Evolutionary conservation across 1,140 invertebrate genomes (phyloP), one percentile per base, ranked within the genome.

Genomic region (Drosophila mauritiana): DNA sequence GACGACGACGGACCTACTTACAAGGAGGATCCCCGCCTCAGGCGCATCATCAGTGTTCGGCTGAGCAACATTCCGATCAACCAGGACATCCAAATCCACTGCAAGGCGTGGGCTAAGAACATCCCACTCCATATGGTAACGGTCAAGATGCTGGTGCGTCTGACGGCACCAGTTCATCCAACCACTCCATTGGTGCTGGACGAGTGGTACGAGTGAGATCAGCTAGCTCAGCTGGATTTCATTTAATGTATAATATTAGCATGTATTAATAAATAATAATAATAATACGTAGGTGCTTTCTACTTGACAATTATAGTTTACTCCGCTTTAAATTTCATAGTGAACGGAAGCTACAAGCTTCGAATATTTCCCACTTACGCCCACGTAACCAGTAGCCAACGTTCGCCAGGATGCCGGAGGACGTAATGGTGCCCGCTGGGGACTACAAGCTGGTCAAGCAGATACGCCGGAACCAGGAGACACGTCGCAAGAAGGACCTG

Each of bases 51-150:
- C 11, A 79, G 34, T 0, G 17, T 86, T 4, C 51, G 83, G 17
- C 20, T 86, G 1, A 0, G 0, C 0, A 17, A 73, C n/a, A 20
- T 86, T 7, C 70, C 79, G 1, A 1, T 10, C 11, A 79, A 89
- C 25, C 4, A 7, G 3, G 12, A 61, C 6, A 3, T 73, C 2
- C 7, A 5, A 8, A 15, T 86, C 3, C 13, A 2, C 0, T 86
- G 83, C 43, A 49, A 42, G 3, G 55, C 67, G 7, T 88, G 83
- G 83, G 83, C 83, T 7, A 70, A 70, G 12, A 88, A 88, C 34
- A 83, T 88, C 5, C 22, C 53, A 0, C 42, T 88, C 12, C 7
- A 77, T 1, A 12, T 11, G 11, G 81, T 51, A 2, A 53, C 79
- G 6, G 55, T 51, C 1, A 51, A 39, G 20, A 55, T 85, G 1